phyloP scores from a whole-genome alignment of 2,797 vertebrate species.

The Helarctos malayanus region DNA sequence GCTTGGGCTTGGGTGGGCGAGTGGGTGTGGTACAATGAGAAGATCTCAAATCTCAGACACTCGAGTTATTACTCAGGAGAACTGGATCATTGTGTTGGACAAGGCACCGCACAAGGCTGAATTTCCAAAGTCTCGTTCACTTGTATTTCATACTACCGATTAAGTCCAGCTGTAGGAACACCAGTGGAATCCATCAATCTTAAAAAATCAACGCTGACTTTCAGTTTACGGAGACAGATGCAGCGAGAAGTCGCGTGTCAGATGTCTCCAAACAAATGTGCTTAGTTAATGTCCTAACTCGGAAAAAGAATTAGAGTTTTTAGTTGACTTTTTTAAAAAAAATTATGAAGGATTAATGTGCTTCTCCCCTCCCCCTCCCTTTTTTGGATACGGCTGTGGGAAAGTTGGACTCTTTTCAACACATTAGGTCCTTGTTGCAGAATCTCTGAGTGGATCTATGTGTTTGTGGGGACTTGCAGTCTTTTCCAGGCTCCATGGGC shows the following conservation, averaged over 20 bases:
- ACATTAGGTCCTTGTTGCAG: background rate
- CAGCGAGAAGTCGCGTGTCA: background rate
- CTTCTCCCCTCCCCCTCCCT: background rate
- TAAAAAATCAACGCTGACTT: background rate
- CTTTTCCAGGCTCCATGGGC: background rate
- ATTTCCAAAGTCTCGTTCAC: background rate
- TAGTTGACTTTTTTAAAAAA: background rate
- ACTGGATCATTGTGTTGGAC: background rate
- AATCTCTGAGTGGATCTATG: background rate
- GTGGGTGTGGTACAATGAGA: rapidly evolving
- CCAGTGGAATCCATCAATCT: background rate
- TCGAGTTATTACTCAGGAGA: background rate
- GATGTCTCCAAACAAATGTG: background rate
- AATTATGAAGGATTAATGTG: too few relatives aligned
- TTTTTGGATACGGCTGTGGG: rapidly evolving
- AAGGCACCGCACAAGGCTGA: background rate
- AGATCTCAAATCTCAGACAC: too few relatives aligned
- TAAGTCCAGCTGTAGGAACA: too few relatives aligned
- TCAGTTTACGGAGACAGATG: background rate
- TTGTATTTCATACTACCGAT: background rate
- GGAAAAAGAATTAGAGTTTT: background rate
- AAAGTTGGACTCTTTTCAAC: background rate
- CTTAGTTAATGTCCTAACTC: background rate
- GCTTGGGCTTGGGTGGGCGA: background rate
- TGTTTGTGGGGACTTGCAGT: rapidly evolving